These are phyloP conservation scores for Netelia inedita DNA, from an alignment of 2,888 invertebrate species.

Conservation along the genomic window DNA sequence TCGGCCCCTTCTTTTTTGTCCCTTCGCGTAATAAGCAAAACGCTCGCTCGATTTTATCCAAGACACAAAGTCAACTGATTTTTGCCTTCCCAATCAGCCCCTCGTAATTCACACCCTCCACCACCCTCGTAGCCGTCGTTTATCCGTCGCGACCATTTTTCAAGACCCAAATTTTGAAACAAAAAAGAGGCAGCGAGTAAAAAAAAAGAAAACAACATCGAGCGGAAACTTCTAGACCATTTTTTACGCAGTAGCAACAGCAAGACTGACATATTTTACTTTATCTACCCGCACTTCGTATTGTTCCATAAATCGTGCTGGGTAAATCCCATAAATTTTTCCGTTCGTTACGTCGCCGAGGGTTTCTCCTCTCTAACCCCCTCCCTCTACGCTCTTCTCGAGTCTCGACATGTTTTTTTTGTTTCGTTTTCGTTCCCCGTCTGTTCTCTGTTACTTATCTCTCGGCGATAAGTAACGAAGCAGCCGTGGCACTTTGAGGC, in stretches of 20 bases:
- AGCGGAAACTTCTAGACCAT: neutral
- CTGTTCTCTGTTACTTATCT: slow-evolving; percentile 47
- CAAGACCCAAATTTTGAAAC: neutral
- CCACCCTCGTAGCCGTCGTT: neutral
- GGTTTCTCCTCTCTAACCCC: neutral
- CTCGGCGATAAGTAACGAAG: slow-evolving; percentile 55
- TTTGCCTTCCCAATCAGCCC: slow-evolving; percentile 2
- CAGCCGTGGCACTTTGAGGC: neutral
- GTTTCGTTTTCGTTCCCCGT: neutral
- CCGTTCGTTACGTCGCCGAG: slow-evolving; percentile 31
- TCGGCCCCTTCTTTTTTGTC: neutral
- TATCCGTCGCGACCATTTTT: neutral
- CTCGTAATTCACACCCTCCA: neutral
- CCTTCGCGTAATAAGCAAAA: neutral
- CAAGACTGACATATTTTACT: slow-evolving; percentile 45
- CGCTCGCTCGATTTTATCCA: slow-evolving; percentile 5
- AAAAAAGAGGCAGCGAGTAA: too few relatives aligned
- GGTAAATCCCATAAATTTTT: slow-evolving; percentile 54
- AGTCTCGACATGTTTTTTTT: neutral
- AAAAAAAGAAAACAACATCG: too few relatives aligned
- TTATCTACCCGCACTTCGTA: slow-evolving; percentile 45
- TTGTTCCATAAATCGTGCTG: slow-evolving; percentile 53
- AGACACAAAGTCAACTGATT: neutral
- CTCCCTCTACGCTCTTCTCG: neutral
- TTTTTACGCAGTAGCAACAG: neutral